Conservation (phyloP, 2,888 invertebrate species). For the Drosophila mimetica region DNA sequence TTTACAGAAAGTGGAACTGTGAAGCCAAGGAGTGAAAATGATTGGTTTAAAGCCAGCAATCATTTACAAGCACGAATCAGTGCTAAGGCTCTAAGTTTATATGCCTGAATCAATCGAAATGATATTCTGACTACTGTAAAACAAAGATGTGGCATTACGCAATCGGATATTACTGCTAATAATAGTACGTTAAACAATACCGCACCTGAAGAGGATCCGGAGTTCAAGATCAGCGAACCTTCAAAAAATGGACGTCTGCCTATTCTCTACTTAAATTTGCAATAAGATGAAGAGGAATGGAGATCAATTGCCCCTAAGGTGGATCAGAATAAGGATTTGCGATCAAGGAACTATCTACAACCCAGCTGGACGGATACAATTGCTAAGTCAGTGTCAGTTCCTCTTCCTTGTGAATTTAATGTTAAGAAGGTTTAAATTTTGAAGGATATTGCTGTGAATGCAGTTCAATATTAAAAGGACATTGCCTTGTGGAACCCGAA, state of each 20-base stretch:
- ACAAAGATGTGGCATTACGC: constrained; percentile 10
- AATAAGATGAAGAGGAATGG: too few species aligned
- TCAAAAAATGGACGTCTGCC: neutral
- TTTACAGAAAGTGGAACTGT: neutral
- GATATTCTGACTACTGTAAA: neutral
- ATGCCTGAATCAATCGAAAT: neutral
- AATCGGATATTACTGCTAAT: constrained; percentile 1
- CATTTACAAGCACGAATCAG: neutral
- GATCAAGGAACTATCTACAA: too few species aligned
- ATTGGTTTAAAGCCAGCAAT: neutral
- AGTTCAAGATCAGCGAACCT: neutral
- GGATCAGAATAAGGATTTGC: too few species aligned
- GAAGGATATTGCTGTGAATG: neutral
- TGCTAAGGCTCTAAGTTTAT: neutral
- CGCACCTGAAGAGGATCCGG: neutral
- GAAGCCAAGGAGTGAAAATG: neutral
- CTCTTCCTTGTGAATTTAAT: neutral
- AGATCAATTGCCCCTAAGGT: too few species aligned
- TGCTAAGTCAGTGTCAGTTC: too few species aligned
- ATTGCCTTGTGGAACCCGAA: too few species aligned
- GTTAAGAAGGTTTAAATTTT: constrained; percentile 1
- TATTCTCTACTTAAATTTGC: too few species aligned
- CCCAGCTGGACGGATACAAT: too few species aligned
- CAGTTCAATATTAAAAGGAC: constrained; percentile 6
- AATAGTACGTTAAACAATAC: neutral